phyloP scores from a whole-genome alignment of 2,888 invertebrate species.

The Drosophila mercatorum region DNA sequence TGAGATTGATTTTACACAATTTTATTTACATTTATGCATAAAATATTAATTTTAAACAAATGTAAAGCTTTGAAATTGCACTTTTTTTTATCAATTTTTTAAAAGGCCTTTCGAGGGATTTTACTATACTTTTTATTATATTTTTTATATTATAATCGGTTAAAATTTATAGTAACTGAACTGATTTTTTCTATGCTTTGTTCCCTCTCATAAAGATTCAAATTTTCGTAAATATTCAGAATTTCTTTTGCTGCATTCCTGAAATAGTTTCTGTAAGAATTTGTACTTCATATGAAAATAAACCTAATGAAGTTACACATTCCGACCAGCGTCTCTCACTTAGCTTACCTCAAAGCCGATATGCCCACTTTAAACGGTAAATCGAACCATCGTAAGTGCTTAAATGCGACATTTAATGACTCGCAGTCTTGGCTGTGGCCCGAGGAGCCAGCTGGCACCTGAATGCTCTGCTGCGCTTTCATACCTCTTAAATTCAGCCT shows the following conservation, averaged over 20 bases:
- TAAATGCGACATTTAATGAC: not conserved
- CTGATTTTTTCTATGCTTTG: too few species aligned
- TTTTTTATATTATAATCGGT: too few species aligned
- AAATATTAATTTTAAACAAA: too few species aligned
- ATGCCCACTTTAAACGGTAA: not conserved
- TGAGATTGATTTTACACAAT: not conserved
- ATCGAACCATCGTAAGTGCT: not conserved
- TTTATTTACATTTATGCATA: not conserved
- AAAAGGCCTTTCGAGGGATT: too few species aligned
- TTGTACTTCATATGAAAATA: not conserved
- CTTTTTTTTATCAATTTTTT: too few species aligned
- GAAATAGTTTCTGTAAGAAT: too few species aligned
- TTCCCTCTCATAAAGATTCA: too few species aligned
- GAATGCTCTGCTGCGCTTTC: not conserved
- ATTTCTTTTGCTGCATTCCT: too few species aligned
- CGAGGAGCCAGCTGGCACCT: not conserved
- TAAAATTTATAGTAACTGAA: too few species aligned
- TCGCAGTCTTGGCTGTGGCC: not conserved
- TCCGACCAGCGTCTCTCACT: not conserved
- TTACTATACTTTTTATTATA: too few species aligned
- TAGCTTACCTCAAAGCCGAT: not conserved
- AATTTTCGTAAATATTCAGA: too few species aligned
- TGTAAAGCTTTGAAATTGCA: too few species aligned
- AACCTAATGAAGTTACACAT: not conserved
- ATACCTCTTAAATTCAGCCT: not conserved